Evolutionary conservation across 2,797 vertebrate species (phyloP).

Genomic region (Emys orbicularis): DNA sequence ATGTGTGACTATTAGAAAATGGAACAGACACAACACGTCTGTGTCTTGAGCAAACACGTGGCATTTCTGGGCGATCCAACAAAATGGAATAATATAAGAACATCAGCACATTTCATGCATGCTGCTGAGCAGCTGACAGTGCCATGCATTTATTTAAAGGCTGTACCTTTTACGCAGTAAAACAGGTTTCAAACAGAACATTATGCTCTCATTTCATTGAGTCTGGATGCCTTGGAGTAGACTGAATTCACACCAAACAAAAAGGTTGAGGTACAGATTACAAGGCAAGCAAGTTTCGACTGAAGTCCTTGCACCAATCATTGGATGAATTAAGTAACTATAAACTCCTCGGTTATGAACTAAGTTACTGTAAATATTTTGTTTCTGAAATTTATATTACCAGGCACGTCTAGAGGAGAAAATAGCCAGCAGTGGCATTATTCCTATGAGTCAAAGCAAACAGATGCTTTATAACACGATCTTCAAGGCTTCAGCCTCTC

Average conservation of each 20-base stretch:
- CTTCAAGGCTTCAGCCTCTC: neutral
- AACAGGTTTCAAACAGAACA: neutral
- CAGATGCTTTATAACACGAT: neutral
- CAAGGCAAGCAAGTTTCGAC: neutral
- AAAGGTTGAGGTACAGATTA: neutral
- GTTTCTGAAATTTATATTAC: conserved; percentile 41
- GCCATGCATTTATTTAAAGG: neutral
- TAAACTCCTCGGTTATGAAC: neutral
- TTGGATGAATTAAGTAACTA: neutral
- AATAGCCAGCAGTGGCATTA: neutral
- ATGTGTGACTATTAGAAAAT: neutral
- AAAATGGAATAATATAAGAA: neutral
- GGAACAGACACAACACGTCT: neutral
- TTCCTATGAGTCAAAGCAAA: neutral
- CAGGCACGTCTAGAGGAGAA: neutral
- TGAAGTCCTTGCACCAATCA: neutral
- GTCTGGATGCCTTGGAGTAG: neutral
- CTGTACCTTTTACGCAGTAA: neutral
- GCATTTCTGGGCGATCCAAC: neutral
- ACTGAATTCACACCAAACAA: neutral
- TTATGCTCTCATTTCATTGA: neutral
- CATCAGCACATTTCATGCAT: neutral
- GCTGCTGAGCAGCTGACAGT: neutral
- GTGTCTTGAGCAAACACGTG: neutral
- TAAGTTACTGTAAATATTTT: conserved; percentile 22